phyloP scores from a whole-genome alignment of 2,888 invertebrate species.

The Autographa gamma region DNA sequence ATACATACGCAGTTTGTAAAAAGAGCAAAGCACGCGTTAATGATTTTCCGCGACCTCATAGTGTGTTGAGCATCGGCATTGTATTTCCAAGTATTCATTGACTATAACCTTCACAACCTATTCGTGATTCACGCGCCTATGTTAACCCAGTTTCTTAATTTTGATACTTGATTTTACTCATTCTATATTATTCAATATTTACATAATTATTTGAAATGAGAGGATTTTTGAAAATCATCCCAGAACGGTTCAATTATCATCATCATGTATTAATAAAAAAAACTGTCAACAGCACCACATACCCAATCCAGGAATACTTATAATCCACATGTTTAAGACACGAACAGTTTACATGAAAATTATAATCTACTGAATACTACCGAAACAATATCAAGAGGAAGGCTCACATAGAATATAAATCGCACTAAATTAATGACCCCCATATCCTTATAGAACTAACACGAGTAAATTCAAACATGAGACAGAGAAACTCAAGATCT shows the following conservation, averaged over 20 bases:
- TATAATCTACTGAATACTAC: not conserved
- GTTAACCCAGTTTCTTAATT: constrained; percentile 30
- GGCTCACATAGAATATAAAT: not conserved
- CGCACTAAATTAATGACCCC: not conserved
- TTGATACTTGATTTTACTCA: constrained; percentile 67
- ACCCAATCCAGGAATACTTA: too few species aligned
- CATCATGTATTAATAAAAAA: too few species aligned
- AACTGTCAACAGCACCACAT: too few species aligned
- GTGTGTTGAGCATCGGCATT: constrained; percentile 35
- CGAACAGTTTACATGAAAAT: not conserved
- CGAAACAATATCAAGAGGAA: not conserved
- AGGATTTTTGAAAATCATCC: too few species aligned
- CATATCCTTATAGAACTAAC: constrained; percentile 3
- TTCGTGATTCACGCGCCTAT: too few species aligned
- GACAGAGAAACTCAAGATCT: constrained; percentile 54
- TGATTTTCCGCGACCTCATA: not conserved
- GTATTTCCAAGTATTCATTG: constrained; percentile 55
- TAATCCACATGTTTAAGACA: too few species aligned
- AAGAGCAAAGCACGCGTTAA: too few species aligned
- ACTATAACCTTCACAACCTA: constrained; percentile 54
- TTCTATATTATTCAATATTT: too few species aligned
- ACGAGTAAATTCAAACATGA: constrained; percentile 11
- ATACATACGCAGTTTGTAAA: too few species aligned
- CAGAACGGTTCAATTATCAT: too few species aligned
- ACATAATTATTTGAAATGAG: too few species aligned